Percentiles rank a stretch among this genome's conserved stretches.
Conservation (phyloP, 2,888 invertebrate genomes). For the Torymus auratus region DNA sequence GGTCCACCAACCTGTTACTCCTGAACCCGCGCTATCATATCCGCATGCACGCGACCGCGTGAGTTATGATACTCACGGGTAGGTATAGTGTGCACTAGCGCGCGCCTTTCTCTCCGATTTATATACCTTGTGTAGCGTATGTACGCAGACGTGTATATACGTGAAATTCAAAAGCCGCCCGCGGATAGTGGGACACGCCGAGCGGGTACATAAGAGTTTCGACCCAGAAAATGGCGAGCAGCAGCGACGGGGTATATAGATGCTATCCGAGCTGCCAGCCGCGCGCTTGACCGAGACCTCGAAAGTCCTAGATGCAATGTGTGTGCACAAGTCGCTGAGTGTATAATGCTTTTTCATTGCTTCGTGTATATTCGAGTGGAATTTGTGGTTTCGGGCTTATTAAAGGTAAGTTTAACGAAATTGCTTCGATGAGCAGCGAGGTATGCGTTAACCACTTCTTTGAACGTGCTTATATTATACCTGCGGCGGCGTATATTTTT, state of each 20-base stretch:
- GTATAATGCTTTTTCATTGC: too few species aligned
- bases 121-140: neutral
- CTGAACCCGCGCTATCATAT: neutral
- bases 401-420: too few species aligned
- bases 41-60: neutral
- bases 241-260: neutral
- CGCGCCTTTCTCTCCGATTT: constrained; percentile 36
- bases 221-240: constrained; percentile 35
- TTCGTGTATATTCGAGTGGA: too few species aligned
- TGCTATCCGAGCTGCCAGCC: neutral
- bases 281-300: constrained; percentile 17
- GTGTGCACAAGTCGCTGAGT: too few species aligned
- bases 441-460: too few species aligned
- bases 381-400: too few species aligned
- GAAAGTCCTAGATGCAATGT: too few species aligned
- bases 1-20: constrained; percentile 32
- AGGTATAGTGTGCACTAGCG: neutral
- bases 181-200: constrained; percentile 19
- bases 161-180: constrained; percentile 43
- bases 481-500: too few species aligned
- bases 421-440: too few species aligned
- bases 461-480: too few species aligned
- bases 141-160: neutral
- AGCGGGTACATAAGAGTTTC: constrained; percentile 18
- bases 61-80: constrained; percentile 16